Evolutionary conservation across 2,113 vertebrate genomes (phyloP).

Genomic region (Brevimyrus niger): DNA sequence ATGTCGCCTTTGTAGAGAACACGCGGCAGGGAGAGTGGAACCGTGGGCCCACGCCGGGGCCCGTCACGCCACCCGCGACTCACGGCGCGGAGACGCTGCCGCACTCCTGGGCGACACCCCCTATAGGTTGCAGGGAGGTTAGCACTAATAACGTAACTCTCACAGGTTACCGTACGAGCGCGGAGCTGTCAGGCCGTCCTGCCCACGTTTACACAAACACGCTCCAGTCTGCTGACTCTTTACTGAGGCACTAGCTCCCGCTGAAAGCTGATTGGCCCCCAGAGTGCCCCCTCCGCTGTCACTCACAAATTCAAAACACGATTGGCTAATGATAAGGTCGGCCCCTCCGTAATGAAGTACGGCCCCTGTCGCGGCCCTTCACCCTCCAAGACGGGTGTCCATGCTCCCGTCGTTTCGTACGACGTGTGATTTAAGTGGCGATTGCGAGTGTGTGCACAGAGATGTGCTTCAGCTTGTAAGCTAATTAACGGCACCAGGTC

Average conservation of each 20-base stretch:
- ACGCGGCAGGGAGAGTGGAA: constrained; percentile 70
- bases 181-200: background rate
- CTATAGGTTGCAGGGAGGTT: background rate
- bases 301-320: background rate
- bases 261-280: background rate
- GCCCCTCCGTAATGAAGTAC: background rate
- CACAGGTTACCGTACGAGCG: background rate
- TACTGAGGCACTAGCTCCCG: background rate
- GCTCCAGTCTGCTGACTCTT: background rate
- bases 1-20: constrained; percentile 73
- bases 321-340: background rate
- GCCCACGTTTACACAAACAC: background rate
- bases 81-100: background rate
- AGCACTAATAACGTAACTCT: background rate
- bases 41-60: constrained; percentile 40
- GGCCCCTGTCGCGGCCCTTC: background rate
- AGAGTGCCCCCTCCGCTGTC: background rate
- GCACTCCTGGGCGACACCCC: background rate
- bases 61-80: constrained; percentile 30
- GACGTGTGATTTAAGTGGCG: background rate
- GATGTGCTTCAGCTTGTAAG: background rate
- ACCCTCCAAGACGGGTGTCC: background rate
- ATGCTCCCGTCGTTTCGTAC: background rate
- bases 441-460: background rate
- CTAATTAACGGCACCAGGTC: background rate